Evolutionary conservation across 2,797 vertebrate genomes (phyloP).

Genomic region (Picus viridis): DNA sequence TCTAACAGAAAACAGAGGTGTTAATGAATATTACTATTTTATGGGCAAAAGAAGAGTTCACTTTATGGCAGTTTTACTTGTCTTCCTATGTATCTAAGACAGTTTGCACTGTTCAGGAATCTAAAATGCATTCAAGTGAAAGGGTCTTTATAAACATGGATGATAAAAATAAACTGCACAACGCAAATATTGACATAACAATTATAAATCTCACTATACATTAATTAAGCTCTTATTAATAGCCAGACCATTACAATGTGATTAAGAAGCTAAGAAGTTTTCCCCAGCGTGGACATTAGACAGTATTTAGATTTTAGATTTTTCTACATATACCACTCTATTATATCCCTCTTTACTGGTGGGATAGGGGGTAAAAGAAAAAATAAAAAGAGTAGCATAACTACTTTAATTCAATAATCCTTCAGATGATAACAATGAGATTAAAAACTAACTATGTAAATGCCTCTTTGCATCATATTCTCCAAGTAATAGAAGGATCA

Average conservation of each 20-base stretch:
- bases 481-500: background rate
- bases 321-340: background rate
- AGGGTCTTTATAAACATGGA: background rate
- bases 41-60: background rate
- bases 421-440: background rate
- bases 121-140: slow-evolving; percentile 1
- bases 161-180: background rate
- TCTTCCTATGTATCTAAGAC: background rate
- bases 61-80: background rate
- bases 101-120: background rate
- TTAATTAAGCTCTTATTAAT: background rate
- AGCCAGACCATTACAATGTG: background rate
- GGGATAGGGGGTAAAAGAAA: background rate
- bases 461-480: background rate
- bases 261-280: background rate
- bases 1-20: slow-evolving; percentile 18
- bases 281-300: background rate
- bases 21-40: slow-evolving; percentile 15
- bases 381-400: background rate
- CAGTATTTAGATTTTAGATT: background rate
- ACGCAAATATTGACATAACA: slow-evolving; percentile 18
- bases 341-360: background rate
- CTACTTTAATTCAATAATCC: background rate
- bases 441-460: background rate
- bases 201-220: background rate